A percentile compares a stretch with the other conserved stretches of the same genome.
Evolutionary conservation across 2,113 vertebrate species (phyloP).

Genomic region (Sapajus apella): DNA sequence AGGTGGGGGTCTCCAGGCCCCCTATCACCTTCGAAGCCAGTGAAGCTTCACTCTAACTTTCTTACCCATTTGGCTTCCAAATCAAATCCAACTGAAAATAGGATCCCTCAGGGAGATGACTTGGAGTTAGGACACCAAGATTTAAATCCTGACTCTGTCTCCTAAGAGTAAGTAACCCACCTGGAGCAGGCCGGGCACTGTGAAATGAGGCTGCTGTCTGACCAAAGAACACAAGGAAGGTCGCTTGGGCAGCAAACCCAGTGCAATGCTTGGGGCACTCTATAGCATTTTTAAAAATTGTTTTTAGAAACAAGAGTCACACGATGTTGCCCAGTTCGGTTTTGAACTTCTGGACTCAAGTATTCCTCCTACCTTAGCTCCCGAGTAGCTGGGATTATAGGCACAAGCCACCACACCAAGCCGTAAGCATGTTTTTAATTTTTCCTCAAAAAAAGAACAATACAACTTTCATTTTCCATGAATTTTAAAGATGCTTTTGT

Average conservation of each 20-base stretch:
- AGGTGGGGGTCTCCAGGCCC: background rate
- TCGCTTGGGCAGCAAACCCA: background rate
- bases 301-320: too few relatives aligned
- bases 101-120: background rate
- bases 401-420: too few relatives aligned
- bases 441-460: constrained; percentile 89
- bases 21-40: background rate
- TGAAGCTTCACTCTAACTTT: background rate
- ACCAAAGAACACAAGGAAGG: background rate
- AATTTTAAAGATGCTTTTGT: constrained; percentile 73
- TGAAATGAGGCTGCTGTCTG: background rate
- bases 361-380: too few relatives aligned
- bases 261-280: too few relatives aligned
- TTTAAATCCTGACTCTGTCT: background rate
- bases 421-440: too few relatives aligned
- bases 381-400: too few relatives aligned
- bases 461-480: constrained; percentile 64
- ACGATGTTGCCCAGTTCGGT: too few relatives aligned
- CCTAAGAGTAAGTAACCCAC: background rate
- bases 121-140: background rate
- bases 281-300: background rate
- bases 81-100: background rate
- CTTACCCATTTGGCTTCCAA: background rate
- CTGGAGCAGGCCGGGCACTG: background rate
- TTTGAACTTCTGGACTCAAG: too few relatives aligned